Evolutionary conservation across 1,140 invertebrate species (phyloP).

Genomic region (Caerostris darwini): DNA sequence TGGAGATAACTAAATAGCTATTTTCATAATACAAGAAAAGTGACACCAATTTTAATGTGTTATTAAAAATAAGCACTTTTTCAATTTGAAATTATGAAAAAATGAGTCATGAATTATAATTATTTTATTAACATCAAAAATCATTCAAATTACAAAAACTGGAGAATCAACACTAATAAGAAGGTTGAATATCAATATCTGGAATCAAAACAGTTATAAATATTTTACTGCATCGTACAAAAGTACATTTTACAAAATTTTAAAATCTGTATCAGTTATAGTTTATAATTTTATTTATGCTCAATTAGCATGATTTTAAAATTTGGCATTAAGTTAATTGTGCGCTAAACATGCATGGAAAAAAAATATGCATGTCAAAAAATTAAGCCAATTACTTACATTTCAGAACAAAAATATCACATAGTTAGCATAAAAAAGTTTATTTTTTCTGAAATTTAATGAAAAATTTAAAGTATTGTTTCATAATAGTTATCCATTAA

Average conservation of each 20-base stretch:
- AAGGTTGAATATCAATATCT: neutral
- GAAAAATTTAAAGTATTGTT: neutral
- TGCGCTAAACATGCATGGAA: conserved; percentile 21
- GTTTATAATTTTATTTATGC: neutral
- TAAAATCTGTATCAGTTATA: neutral
- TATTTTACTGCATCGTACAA: neutral
- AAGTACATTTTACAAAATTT: conserved; percentile 31
- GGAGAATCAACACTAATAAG: neutral
- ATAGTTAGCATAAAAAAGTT: neutral
- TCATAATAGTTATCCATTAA: neutral
- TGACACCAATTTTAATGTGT: too few species aligned
- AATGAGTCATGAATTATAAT: neutral
- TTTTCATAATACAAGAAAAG: too few species aligned
- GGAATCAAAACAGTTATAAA: conserved; percentile 1
- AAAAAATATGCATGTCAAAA: conserved; percentile 9
- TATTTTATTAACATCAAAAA: neutral
- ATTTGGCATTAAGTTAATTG: conserved; percentile 29
- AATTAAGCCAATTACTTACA: neutral
- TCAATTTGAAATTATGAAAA: neutral
- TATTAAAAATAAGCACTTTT: too few species aligned
- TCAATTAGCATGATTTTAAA: neutral
- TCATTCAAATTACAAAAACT: neutral
- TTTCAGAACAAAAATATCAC: conserved; percentile 22
- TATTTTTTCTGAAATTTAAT: neutral
- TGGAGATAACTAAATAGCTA: too few species aligned